phyloP scores from a whole-genome alignment of 1,140 invertebrate species.

The Trichomalopsis sarcophagae region DNA sequence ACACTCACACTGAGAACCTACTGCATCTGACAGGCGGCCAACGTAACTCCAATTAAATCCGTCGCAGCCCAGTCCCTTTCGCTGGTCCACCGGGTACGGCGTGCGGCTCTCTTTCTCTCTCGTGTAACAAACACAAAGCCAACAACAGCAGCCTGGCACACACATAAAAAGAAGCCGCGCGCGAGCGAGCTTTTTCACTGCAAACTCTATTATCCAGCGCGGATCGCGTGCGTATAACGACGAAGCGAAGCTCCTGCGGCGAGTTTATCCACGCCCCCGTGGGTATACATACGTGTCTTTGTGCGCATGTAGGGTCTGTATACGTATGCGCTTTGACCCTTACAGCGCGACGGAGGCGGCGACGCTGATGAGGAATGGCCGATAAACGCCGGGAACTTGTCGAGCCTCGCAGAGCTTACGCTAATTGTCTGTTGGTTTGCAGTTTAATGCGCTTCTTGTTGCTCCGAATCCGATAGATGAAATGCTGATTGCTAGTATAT shows the following conservation, averaged over 20 bases:
- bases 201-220: background rate
- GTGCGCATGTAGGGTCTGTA: no score
- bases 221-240: background rate
- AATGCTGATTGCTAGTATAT: background rate
- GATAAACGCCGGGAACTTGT: background rate
- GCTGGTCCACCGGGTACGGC: background rate
- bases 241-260: background rate
- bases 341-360: background rate
- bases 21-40: constrained; percentile 6
- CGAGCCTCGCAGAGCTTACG: background rate
- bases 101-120: background rate
- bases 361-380: background rate
- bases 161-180: background rate
- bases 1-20: background rate
- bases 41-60: constrained; percentile 29
- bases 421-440: background rate
- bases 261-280: background rate
- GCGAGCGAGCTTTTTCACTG: background rate
- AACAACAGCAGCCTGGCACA: background rate
- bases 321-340: background rate
- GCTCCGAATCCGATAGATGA: background rate
- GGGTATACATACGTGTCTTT: no score
- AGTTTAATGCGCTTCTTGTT: background rate
- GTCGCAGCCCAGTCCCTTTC: background rate
- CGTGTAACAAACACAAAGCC: background rate